These are phyloP conservation scores for Euglossa dilemma DNA, from an alignment of 1,140 invertebrate genomes.

Conservation along the genomic window DNA sequence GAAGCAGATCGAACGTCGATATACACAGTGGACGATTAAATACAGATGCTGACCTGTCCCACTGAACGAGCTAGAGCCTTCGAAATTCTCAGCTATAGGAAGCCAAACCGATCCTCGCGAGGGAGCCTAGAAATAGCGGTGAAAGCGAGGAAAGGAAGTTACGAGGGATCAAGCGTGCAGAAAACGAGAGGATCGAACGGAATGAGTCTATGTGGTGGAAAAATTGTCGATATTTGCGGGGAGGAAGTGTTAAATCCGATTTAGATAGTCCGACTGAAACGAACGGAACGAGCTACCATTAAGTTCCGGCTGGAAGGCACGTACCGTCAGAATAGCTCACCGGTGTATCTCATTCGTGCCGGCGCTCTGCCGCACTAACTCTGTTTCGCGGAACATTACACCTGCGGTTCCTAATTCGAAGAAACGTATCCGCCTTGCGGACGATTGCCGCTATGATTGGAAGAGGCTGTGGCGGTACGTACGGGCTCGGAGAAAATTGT, in stretches of 20 bases:
- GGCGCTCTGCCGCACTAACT: conserved; percentile 34
- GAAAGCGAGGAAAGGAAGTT: neutral
- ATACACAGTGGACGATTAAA: too few species aligned
- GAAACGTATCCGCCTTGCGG: conserved; percentile 29
- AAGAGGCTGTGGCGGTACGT: neutral
- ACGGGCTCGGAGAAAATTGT: neutral
- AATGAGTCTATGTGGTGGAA: neutral
- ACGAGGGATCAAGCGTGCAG: neutral
- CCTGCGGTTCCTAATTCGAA: conserved; percentile 43
- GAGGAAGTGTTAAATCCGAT: conserved; percentile 51
- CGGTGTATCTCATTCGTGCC: conserved; percentile 45
- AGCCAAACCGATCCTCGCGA: neutral
- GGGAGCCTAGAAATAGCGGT: neutral
- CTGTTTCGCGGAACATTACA: conserved; percentile 58
- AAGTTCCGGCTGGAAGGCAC: conserved; percentile 35
- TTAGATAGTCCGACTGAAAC: conserved; percentile 44
- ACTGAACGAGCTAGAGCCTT: too few species aligned
- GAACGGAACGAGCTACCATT: conserved; percentile 6
- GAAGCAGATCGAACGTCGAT: too few species aligned
- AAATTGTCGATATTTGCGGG: conserved; percentile 56
- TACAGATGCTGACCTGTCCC: too few species aligned
- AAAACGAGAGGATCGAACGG: neutral
- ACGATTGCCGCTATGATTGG: conserved; percentile 5
- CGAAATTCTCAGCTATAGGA: too few species aligned
- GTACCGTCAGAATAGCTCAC: conserved; percentile 2